Evolutionary conservation across 2,797 vertebrate genomes (phyloP).

Genomic region (Numenius phaeopus): DNA sequence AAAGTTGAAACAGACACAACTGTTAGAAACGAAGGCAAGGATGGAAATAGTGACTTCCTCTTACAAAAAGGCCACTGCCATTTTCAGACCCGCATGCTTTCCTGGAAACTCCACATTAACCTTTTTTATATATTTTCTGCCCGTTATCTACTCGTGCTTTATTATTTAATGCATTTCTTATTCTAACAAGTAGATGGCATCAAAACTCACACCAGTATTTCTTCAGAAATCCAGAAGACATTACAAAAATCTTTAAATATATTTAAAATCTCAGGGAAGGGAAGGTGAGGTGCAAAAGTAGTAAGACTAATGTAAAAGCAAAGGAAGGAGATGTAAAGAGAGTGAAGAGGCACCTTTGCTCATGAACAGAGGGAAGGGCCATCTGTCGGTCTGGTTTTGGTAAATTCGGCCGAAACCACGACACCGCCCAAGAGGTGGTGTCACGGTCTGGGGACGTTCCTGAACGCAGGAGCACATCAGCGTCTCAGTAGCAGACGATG

Average conservation of each 20-base stretch:
- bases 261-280: not conserved
- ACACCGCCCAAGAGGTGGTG: not conserved
- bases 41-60: not conserved
- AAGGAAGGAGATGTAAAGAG: not conserved
- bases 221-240: not conserved
- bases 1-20: not conserved
- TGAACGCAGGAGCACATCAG: not conserved
- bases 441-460: not conserved
- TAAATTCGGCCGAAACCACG: no score
- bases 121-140: not conserved
- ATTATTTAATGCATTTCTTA: not conserved
- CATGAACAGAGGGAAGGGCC: not conserved
- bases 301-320: not conserved
- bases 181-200: not conserved
- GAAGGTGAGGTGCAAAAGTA: not conserved
- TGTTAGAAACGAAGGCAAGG: not conserved
- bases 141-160: not conserved
- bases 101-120: not conserved
- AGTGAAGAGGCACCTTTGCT: not conserved
- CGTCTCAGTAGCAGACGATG: not conserved
- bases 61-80: not conserved
- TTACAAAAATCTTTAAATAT: not conserved
- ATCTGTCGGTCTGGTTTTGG: no score
- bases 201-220: not conserved
- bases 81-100: not conserved